Base-by-base conservation (phyloP, 2,113 vertebrate genomes). In the Pelecanoides urinatrix region DNA sequence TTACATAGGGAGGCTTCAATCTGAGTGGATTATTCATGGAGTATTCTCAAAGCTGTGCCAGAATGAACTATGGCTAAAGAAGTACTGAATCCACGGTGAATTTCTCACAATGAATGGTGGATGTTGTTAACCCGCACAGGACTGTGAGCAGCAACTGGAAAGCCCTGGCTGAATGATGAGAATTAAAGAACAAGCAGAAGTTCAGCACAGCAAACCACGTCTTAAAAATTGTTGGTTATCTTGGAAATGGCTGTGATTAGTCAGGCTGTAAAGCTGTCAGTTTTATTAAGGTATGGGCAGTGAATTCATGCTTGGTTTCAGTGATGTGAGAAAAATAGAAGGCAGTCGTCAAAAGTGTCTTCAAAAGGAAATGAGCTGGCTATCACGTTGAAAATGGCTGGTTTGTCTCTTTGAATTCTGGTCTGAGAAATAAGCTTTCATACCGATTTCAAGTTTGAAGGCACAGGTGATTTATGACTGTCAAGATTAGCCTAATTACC, bases 381-480 rank as follows among this genome's bases (percentile, higher is more conserved):
- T 87, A 81, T 68, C 10, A 6, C 3, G 1, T 49, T 40, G 73
- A 92, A 91, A 91, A 91, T 38, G 27, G 44, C 34, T 78, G 10
- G 30, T 96, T 71, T 16, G 4, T 63, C 44, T 88, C 72, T 91
- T 72, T 56, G 65, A 84, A 68, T 94, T 78, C 80, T 87, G 70
- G 70, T 78, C 68, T 2, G 1, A 89, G 89, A 52, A 96, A 38
- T 19, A 91, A 81, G 36, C 18, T 84, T 96, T 92, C 61, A 36
- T 34, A 58, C 13, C 26, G 61, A 96, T 87, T 92, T 92, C 70
- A 72, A 73, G 52, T 96, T 95, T 95, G 75, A 90, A 94, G 38
- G 36, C 19, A 47, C 38, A 85, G 65, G 65, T 92, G 70, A 95
- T 94, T 72, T 91, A 49, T 44, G 40, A 27, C 80, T 91, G 68